Evolutionary conservation across 2,888 invertebrate genomes (phyloP).

Genomic region (Callosobruchus maculatus): DNA sequence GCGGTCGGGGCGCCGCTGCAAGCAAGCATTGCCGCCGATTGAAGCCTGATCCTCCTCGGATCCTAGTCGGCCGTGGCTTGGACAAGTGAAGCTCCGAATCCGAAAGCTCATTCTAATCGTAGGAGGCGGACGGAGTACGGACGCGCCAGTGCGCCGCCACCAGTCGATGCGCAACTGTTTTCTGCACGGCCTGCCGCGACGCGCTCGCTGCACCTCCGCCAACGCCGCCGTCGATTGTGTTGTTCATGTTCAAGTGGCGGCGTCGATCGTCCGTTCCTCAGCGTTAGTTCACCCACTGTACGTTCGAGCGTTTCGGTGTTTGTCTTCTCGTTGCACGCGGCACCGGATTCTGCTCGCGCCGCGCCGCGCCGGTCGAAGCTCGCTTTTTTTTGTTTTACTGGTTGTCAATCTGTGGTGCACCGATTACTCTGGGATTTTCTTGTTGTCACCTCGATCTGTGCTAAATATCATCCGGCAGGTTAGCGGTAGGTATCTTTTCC

Average conservation of each 20-base stretch:
- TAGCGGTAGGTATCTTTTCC: background rate
- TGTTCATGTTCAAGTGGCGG: background rate
- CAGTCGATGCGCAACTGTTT: constrained; percentile 44
- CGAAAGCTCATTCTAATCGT: constrained; percentile 40
- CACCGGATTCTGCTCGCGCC: background rate
- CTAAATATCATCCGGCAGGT: no score
- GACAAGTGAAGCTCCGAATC: background rate
- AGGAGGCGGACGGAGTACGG: constrained; percentile 46
- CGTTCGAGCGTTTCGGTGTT: no score
- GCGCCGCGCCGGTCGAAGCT: background rate
- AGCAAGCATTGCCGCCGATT: background rate
- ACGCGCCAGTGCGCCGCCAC: constrained; percentile 43
- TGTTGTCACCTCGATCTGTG: no score
- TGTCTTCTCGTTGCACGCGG: no score
- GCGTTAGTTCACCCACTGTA: no score
- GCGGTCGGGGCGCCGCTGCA: background rate
- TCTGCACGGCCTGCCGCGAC: constrained; percentile 36
- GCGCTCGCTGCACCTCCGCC: background rate
- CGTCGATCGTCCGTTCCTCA: no score
- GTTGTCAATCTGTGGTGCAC: no score
- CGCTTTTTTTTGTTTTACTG: no score
- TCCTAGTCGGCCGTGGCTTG: background rate
- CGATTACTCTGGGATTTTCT: background rate
- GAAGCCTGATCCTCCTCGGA: background rate
- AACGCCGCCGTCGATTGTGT: background rate